Percentiles rank a stretch among this genome's conserved stretches.
Conservation (phyloP, 1,140 invertebrate species). For the Neotoxoptera formosana region DNA sequence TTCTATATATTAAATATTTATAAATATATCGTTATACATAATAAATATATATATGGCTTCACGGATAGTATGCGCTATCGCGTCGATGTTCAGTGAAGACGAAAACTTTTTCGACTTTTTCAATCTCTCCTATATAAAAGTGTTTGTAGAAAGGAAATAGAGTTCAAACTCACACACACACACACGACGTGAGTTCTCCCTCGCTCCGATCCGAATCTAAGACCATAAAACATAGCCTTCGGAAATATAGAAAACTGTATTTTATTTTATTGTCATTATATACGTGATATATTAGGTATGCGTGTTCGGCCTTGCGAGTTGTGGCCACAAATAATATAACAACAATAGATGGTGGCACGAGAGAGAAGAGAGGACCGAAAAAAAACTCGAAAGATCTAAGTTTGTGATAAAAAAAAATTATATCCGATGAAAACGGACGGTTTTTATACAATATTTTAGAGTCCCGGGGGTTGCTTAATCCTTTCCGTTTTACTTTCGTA, state of each 20-base stretch:
- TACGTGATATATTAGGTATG: slow-evolving; percentile 1
- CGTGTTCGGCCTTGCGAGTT: background rate
- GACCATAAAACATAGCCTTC: background rate
- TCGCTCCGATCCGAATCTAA: background rate
- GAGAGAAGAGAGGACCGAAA: background rate
- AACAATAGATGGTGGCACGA: background rate
- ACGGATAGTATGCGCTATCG: background rate
- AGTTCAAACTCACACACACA: background rate
- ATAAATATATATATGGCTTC: background rate
- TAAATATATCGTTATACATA: too few relatives aligned
- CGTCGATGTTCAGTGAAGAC: background rate
- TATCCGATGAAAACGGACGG: background rate
- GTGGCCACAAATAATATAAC: background rate
- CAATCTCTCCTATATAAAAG: background rate
- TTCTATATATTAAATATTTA: too few relatives aligned
- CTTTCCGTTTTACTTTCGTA: background rate
- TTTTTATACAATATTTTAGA: background rate
- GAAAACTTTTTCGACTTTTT: background rate
- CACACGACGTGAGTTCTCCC: background rate
- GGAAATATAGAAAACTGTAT: background rate
- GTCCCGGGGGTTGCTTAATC: background rate
- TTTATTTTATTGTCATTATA: slow-evolving; percentile 27
- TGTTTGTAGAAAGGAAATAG: background rate
- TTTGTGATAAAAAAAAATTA: background rate
- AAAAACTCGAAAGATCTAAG: background rate